Percentiles rank a stretch among this genome's conserved stretches.
Conservation (phyloP, 2,113 vertebrate species). For the Labeo catla region DNA sequence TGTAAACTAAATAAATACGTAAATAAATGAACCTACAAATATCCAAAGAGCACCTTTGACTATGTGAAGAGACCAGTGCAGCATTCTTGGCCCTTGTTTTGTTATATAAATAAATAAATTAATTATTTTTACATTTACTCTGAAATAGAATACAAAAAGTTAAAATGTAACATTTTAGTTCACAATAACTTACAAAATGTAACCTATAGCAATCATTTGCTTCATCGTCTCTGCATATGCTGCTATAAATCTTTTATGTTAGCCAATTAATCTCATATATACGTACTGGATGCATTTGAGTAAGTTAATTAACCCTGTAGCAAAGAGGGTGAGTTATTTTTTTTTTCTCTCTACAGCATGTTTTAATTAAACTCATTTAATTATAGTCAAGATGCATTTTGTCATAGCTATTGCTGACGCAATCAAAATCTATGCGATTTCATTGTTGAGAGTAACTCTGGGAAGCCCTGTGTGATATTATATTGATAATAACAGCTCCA, state of each 20-base stretch:
- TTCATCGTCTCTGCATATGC: neutral
- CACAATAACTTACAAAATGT: neutral
- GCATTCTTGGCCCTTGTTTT: no score
- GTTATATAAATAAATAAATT: no score
- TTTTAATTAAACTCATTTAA: neutral
- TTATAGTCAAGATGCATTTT: conserved; percentile 2
- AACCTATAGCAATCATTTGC: neutral
- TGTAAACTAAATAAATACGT: no score
- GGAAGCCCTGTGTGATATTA: neutral
- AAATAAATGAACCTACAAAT: no score
- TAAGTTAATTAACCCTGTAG: neutral
- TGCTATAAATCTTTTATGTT: neutral
- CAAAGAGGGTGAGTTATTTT: neutral
- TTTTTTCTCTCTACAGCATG: neutral
- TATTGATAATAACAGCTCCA: neutral
- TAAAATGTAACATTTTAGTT: neutral
- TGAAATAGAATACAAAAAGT: neutral
- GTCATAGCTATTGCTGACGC: neutral
- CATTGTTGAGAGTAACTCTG: neutral
- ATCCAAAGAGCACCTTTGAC: no score
- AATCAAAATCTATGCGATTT: neutral
- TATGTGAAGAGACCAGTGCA: no score
- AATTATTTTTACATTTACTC: neutral
- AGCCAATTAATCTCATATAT: neutral
- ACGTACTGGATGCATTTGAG: neutral